phyloP scores from a whole-genome alignment of 2,888 invertebrate species.

The Ischnus inquisitorius region DNA sequence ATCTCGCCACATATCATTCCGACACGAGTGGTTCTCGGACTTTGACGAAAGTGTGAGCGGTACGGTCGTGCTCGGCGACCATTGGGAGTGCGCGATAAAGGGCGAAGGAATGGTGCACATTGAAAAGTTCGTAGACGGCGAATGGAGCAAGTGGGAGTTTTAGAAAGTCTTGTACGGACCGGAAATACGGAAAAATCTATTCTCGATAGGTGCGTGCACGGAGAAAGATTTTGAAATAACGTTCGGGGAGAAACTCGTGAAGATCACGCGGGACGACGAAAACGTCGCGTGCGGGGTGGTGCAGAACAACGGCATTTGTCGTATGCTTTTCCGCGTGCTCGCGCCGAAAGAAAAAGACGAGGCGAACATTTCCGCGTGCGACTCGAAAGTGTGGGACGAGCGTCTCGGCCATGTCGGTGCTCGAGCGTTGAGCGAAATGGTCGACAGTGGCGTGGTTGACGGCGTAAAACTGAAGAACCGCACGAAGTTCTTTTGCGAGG shows the following conservation, averaged over 20 bases:
- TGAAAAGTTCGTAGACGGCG: slow-evolving; percentile 41
- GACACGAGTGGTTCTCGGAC: slow-evolving; percentile 47
- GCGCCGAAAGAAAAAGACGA: slow-evolving; percentile 6
- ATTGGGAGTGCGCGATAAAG: slow-evolving; percentile 37
- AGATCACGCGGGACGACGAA: neutral
- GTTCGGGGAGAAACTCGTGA: slow-evolving; percentile 9
- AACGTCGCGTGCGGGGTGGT: slow-evolving; percentile 34
- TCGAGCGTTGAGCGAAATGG: slow-evolving; percentile 46
- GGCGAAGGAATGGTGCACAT: slow-evolving; percentile 48
- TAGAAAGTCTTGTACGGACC: slow-evolving; percentile 67
- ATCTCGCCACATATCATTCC: slow-evolving; percentile 26
- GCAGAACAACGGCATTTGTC: slow-evolving; percentile 48
- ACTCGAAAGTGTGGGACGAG: slow-evolving; percentile 50
- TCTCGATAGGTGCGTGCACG: slow-evolving; percentile 62
- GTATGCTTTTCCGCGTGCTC: slow-evolving; percentile 47
- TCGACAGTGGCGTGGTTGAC: slow-evolving; percentile 24
- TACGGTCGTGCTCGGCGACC: slow-evolving; percentile 43
- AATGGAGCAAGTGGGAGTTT: slow-evolving; percentile 28
- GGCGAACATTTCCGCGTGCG: slow-evolving; percentile 26
- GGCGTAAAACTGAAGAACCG: slow-evolving; percentile 50
- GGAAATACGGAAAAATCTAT: slow-evolving; percentile 63
- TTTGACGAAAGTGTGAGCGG: slow-evolving; percentile 42
- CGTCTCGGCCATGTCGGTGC: slow-evolving; percentile 51
- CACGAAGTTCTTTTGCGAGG: slow-evolving; percentile 47
- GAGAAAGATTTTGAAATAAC: slow-evolving; percentile 24